A percentile compares a stretch with the other conserved stretches of the same genome.
phyloP scores from a whole-genome alignment of 2,113 vertebrate genomes.

The Nibea albiflora region DNA sequence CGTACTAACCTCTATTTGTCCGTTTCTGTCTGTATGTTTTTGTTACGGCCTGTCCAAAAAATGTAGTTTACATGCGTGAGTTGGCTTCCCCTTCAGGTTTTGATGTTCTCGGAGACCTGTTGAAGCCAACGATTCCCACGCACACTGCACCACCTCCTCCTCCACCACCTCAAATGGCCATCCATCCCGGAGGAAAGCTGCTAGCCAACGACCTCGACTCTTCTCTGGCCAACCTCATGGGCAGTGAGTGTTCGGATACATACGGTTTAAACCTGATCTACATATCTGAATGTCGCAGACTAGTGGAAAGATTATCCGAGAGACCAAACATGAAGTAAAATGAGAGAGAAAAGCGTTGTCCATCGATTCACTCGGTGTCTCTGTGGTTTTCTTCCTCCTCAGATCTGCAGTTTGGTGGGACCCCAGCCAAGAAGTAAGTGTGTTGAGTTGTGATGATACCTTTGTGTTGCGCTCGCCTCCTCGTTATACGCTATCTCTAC shows the following conservation, averaged over 20 bases:
- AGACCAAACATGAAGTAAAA: neutral
- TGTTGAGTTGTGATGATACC: slow-evolving; percentile 16
- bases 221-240: slow-evolving; percentile 90
- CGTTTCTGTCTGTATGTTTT: neutral
- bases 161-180: slow-evolving; percentile 79
- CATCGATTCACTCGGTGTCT: neutral
- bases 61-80: neutral
- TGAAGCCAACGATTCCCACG: slow-evolving; percentile 86
- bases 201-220: slow-evolving; percentile 89
- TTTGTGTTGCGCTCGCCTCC: neutral
- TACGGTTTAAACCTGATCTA: neutral
- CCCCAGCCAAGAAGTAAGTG: slow-evolving; percentile 90
- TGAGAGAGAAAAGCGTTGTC: neutral
- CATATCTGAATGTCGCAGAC: neutral
- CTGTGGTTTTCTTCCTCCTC: slow-evolving; percentile 41
- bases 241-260: slow-evolving; percentile 85
- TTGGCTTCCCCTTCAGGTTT: slow-evolving; percentile 74
- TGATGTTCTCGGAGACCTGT: slow-evolving; percentile 85
- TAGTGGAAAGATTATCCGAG: neutral
- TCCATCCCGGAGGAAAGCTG: slow-evolving; percentile 82
- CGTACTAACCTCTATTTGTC: neutral
- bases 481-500: neutral
- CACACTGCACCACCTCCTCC: slow-evolving; percentile 77
- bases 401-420: slow-evolving; percentile 93
- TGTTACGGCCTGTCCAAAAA: neutral